Conservation (phyloP, 37 sponge, comb jelly and placozoan genomes). For the Beroe ovata region DNA sequence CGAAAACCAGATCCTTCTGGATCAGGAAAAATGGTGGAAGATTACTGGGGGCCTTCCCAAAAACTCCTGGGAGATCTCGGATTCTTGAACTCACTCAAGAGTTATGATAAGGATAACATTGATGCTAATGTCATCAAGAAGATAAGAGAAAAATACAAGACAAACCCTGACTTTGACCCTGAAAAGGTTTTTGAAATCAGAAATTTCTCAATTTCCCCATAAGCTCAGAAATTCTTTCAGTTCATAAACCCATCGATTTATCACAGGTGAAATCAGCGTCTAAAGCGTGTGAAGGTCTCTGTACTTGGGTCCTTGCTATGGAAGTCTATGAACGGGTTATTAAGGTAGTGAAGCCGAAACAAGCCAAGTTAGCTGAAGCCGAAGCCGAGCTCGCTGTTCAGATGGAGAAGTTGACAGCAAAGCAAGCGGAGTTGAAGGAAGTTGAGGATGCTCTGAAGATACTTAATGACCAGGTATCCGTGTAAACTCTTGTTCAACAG, state of each 20-base stretch:
- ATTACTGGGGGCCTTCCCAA: constrained; percentile 97
- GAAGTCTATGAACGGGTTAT: constrained; percentile 63
- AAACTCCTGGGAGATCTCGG: constrained; percentile 94
- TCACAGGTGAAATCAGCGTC: constrained; percentile 50
- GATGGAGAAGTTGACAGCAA: constrained; percentile 46
- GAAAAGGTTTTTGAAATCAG: too few species aligned
- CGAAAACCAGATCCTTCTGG: constrained; percentile 94
- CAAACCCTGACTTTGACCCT: constrained; percentile 90
- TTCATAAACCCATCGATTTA: too few species aligned
- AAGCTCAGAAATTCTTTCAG: too few species aligned
- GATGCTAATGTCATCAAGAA: constrained; percentile 89
- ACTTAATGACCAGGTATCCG: constrained; percentile 59
- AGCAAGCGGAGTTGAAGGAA: constrained; percentile 64
- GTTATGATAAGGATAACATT: constrained; percentile 97
- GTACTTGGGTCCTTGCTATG: constrained; percentile 66
- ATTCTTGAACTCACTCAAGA: constrained; percentile 91
- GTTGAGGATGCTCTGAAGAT: constrained; percentile 57
- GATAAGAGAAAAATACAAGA: constrained; percentile 92
- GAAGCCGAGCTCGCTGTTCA: constrained; percentile 66
- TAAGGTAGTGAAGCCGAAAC: constrained; percentile 65
- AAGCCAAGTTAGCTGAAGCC: constrained; percentile 58
- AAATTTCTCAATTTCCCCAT: too few species aligned
- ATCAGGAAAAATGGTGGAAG: constrained; percentile 94
- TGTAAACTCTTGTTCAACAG: too few species aligned
- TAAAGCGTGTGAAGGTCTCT: constrained; percentile 68